Percentiles rank a stretch among this genome's conserved stretches.
These are phyloP conservation scores for Eupithecia insigniata DNA, from an alignment of 2,888 invertebrate genomes.

Conservation along the genomic window DNA sequence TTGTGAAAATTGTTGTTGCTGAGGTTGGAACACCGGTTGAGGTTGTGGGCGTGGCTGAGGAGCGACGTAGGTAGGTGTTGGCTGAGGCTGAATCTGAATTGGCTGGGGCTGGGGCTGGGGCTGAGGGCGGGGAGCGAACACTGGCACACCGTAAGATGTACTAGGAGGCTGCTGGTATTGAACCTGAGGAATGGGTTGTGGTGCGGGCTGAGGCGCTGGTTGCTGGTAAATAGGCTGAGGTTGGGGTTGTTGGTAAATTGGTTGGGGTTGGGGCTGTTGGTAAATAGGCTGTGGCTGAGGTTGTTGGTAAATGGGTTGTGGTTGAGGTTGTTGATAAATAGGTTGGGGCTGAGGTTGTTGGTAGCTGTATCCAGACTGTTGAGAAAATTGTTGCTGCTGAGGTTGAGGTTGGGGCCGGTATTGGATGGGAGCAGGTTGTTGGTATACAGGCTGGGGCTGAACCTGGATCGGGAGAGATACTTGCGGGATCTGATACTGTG, in stretches of 20 bases:
- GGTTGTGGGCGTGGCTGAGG: constrained; percentile 45
- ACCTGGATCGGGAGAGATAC: constrained; percentile 25
- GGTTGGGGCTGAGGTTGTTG: constrained; percentile 45
- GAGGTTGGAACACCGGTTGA: constrained; percentile 43
- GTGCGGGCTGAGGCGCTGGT: constrained; percentile 25
- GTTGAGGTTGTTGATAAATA: constrained; percentile 34
- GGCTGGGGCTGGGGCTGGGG: constrained; percentile 38
- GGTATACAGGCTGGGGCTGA: constrained; percentile 42
- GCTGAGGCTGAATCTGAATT: constrained; percentile 37
- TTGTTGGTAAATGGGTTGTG: constrained; percentile 44
- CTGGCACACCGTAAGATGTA: constrained; percentile 42
- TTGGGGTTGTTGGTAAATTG: constrained; percentile 41
- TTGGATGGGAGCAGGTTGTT: constrained; percentile 38
- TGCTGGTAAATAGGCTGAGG: constrained; percentile 40
- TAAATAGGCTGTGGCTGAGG: constrained; percentile 43
- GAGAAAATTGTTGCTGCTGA: constrained; percentile 46
- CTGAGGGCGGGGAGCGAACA: constrained; percentile 31
- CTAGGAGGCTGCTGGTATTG: constrained; percentile 48
- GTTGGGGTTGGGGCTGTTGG: constrained; percentile 44
- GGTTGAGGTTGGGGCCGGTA: constrained; percentile 39
- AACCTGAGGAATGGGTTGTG: constrained; percentile 37
- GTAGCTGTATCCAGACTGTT: constrained; percentile 44
- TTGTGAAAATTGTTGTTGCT: constrained; percentile 47
- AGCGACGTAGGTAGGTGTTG: constrained; percentile 41
- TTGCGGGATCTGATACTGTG: constrained; percentile 31